Percentiles rank a stretch among this genome's conserved stretches.
Conservation (phyloP, 2,888 invertebrate genomes). For the Deilephila elpenor region DNA sequence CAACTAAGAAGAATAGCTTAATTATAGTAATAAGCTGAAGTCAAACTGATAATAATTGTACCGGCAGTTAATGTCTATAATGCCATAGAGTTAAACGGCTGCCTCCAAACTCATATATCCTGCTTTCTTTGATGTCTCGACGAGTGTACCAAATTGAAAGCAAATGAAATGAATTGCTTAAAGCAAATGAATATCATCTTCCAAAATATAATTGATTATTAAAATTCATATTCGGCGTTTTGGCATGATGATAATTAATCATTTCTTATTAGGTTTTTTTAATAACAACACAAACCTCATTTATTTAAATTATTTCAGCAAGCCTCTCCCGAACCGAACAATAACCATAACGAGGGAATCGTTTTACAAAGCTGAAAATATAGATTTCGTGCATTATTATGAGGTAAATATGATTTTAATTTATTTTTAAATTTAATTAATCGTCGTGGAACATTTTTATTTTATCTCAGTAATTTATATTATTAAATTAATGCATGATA, state of each 20-base stretch:
- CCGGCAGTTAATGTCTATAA: no score
- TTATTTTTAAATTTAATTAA: not conserved
- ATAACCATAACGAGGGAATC: slow-evolving; percentile 65
- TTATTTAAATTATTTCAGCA: slow-evolving; percentile 54
- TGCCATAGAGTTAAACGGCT: no score
- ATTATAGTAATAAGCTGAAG: not conserved
- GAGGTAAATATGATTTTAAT: slow-evolving; percentile 54
- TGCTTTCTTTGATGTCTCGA: no score
- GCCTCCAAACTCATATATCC: no score
- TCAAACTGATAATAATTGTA: no score
- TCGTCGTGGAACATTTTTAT: no score
- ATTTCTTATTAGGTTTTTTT: not conserved
- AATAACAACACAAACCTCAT: not conserved
- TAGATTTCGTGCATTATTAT: slow-evolving; percentile 66
- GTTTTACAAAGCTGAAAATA: slow-evolving; percentile 50
- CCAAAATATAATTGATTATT: not conserved
- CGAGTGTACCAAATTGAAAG: no score
- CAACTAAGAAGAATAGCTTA: no score
- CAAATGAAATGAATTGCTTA: no score
- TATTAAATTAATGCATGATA: no score
- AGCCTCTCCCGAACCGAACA: slow-evolving; percentile 64
- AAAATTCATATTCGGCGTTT: no score
- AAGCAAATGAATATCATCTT: not conserved
- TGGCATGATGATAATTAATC: not conserved
- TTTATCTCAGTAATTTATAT: no score